Evolutionary conservation across 2,888 invertebrate species (phyloP), one percentile per base, ranked within the genome.

Genomic region (Ditula angustiorana): DNA sequence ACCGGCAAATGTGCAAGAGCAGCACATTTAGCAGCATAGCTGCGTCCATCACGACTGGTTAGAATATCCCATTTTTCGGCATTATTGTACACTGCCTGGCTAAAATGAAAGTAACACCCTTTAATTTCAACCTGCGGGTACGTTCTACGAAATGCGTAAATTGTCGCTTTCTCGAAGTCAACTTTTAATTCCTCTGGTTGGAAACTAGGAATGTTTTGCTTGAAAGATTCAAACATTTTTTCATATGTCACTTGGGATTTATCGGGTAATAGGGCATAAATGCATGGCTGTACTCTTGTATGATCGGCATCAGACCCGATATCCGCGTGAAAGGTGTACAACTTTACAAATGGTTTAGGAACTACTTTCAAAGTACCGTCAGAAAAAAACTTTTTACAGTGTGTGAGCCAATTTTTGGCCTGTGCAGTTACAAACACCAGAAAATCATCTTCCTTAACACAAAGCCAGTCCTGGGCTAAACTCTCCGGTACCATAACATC

Each of bases 141-240:
- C 23, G 23, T 35, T 35, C n/a, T 35, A 23, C 53, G 53, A 24
- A 53, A 53, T 24, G 23, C 53, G 35, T 53, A 35, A 5, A 53
- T 53, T 13, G 35, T 35, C 13, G 53, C 53, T 53, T 24, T 53
- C 33, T 53, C 53, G 13, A 53, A 53, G 23, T 53, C 53, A 8
- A 53, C 21, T 33, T 53, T 53, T 53, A 53, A 23, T 53, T 35
- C 13, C 13, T 53, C 35, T 23, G 53, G 53, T 53, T 53, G 53
- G n/a, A 33, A 53, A 35, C 35, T 24, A 35, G 53, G 33, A 53
- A 35, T 53, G 35, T 53, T 53, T 33, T 33, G 11, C n/a, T 33
- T 33, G 8, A 33, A 7, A 7, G 8, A 33, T 33, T 33, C 33
- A 33, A 33, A 33, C 33, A 33, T 33, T 33, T 5, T 26, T 26